phyloP scores from a whole-genome alignment of 2,113 vertebrate species.

The Haemorhous mexicanus region DNA sequence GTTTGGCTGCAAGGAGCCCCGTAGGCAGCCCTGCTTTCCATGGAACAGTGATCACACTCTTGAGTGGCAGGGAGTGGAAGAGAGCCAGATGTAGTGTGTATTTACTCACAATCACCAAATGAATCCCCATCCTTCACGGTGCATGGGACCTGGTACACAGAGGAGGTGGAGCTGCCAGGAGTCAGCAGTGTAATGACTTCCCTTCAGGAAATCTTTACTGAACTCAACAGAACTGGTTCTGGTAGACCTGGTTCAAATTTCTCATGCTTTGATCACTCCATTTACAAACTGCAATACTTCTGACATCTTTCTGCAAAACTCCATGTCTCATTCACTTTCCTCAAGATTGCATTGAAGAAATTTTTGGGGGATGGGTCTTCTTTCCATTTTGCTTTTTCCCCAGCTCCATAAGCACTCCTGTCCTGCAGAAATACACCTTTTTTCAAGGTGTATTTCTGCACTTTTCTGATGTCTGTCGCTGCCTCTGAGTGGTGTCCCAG shows the following conservation, averaged over 20 bases:
- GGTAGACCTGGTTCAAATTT: background rate
- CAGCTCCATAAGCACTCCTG: background rate
- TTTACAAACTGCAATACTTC: background rate
- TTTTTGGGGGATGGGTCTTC: background rate
- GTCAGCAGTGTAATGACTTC: background rate
- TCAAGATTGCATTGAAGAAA: background rate
- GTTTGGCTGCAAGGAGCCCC: background rate
- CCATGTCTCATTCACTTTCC: background rate
- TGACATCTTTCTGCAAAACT: background rate
- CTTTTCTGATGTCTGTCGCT: background rate
- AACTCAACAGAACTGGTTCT: background rate
- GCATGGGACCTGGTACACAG: rapidly evolving
- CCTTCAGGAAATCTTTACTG: background rate
- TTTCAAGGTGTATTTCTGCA: no score
- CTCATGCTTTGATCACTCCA: background rate
- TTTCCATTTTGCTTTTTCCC: background rate
- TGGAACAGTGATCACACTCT: rapidly evolving
- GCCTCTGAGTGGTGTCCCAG: background rate
- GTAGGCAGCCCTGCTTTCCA: rapidly evolving
- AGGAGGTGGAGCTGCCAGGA: background rate
- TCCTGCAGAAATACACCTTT: background rate
- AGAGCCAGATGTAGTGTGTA: background rate
- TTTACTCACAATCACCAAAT: background rate
- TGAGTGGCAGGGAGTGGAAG: background rate
- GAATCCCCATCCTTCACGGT: background rate